A percentile compares a stretch with the other conserved stretches of the same genome.
Evolutionary conservation across 1,140 invertebrate genomes (phyloP).

Genomic region (Drosophila pallidifrons): DNA sequence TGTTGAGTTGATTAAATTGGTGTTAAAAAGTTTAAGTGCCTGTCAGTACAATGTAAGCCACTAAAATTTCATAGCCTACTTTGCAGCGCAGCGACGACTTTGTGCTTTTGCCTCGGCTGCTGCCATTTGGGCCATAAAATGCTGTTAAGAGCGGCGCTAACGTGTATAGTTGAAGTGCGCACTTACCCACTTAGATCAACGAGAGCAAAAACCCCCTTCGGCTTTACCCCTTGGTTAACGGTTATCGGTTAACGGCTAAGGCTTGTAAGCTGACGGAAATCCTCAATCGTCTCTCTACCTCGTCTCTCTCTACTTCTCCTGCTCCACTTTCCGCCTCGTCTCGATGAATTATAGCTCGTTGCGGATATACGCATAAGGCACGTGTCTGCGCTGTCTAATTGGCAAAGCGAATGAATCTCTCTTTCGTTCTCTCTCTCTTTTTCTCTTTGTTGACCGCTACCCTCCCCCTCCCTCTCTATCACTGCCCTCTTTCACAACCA

Average conservation of each 20-base stretch:
- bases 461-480: background rate
- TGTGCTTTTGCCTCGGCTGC: background rate
- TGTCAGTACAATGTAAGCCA: constrained; percentile 77
- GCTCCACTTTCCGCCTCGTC: background rate
- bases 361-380: constrained; percentile 79
- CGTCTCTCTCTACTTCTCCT: background rate
- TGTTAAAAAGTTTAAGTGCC: constrained; percentile 79
- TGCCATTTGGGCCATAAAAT: constrained; percentile 57
- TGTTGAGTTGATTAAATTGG: constrained; percentile 76
- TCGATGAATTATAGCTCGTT: constrained; percentile 69
- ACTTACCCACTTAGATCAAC: constrained; percentile 60
- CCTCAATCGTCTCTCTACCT: constrained; percentile 61
- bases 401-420: constrained; percentile 73
- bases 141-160: constrained; percentile 58
- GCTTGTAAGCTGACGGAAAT: constrained; percentile 80
- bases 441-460: constrained; percentile 53
- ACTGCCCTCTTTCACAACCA: background rate
- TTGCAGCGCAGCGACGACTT: constrained; percentile 41
- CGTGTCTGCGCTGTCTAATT: constrained; percentile 81
- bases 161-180: constrained; percentile 80
- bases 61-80: constrained; percentile 79
- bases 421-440: constrained; percentile 4
- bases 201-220: background rate
- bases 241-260: constrained; percentile 68
- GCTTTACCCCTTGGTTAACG: constrained; percentile 50